Evolutionary conservation across 2,113 vertebrate genomes (phyloP).

Genomic region (Agapornis roseicollis): DNA sequence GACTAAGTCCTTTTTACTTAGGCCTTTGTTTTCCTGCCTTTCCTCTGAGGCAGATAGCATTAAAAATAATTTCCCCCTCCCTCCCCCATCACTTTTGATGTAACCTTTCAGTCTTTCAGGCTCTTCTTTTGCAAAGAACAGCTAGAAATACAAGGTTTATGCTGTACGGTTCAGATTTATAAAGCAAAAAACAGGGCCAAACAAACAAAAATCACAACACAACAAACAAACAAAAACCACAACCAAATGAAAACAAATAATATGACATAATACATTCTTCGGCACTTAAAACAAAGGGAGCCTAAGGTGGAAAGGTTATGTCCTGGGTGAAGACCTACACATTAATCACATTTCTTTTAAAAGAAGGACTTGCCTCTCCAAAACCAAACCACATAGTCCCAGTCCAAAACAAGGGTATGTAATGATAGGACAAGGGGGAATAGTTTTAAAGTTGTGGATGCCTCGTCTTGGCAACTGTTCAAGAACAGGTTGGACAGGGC

Average conservation of each 20-base stretch:
- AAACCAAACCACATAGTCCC: neutral
- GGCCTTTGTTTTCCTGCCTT: neutral
- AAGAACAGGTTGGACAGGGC: neutral
- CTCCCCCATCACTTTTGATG: neutral
- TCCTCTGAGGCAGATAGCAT: neutral
- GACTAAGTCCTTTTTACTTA: neutral
- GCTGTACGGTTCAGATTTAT: neutral
- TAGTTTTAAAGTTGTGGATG: neutral
- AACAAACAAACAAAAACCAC: neutral
- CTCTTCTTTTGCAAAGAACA: neutral
- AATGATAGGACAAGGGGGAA: neutral
- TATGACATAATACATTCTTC: neutral
- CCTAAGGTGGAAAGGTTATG: neutral
- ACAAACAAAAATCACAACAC: neutral
- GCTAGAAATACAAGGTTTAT: neutral
- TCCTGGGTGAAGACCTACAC: neutral
- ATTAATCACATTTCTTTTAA: neutral
- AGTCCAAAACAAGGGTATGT: neutral
- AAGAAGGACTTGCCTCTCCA: neutral
- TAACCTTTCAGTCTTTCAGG: neutral
- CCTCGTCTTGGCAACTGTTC: neutral
- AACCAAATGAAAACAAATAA: neutral
- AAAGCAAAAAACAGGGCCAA: neutral
- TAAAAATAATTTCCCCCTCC: neutral
- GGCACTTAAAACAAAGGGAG: neutral